Conservation (phyloP, 2,797 vertebrate genomes). For the Falco novaeseelandiae region DNA sequence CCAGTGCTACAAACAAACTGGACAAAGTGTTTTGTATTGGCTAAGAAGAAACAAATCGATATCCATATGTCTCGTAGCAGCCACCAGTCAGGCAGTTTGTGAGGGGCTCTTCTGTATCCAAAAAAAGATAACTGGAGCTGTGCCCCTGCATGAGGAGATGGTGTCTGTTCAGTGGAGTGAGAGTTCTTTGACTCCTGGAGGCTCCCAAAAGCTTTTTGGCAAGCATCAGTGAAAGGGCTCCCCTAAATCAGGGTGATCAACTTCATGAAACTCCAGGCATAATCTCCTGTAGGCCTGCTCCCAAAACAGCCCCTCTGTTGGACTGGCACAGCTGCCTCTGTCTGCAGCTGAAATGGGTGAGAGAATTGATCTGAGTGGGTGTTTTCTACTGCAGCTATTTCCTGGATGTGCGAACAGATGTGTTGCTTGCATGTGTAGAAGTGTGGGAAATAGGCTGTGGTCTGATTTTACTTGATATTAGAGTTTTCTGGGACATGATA, state of each 20-base stretch:
- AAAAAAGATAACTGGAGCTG: background rate
- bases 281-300: background rate
- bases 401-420: background rate
- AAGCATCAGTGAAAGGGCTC: background rate
- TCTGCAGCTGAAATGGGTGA: background rate
- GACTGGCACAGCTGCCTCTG: background rate
- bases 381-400: background rate
- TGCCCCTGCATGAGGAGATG: background rate
- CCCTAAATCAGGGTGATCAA: background rate
- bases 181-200: background rate
- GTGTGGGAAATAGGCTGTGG: background rate
- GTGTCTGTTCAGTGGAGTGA: background rate
- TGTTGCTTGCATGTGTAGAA: background rate
- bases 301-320: background rate
- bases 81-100: background rate
- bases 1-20: background rate
- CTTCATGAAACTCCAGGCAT: background rate
- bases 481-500: background rate
- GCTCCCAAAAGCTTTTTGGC: background rate
- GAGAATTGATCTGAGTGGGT: background rate
- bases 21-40: background rate
- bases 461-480: background rate
- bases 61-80: accelerated
- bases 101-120: background rate
- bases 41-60: background rate